A percentile compares a stretch with the other conserved stretches of the same genome.
Evolutionary conservation across 2,888 invertebrate genomes (phyloP).

Genomic region (Crematogaster levior): DNA sequence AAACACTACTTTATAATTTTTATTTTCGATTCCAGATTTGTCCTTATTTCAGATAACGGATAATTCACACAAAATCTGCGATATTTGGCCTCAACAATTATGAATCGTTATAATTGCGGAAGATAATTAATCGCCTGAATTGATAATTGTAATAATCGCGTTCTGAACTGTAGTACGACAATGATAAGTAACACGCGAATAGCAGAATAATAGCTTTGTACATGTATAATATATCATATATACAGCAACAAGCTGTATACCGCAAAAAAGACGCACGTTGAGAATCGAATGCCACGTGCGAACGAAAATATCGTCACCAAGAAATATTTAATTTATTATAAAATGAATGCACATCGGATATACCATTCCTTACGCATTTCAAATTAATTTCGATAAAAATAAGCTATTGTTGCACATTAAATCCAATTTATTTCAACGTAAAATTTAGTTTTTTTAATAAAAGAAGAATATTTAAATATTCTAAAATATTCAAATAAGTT

Average conservation of each 20-base stretch:
- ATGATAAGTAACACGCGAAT: neutral
- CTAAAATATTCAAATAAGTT: too few relatives aligned
- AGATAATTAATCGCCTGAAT: conserved; percentile 2
- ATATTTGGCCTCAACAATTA: neutral
- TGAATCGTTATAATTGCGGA: neutral
- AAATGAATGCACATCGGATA: neutral
- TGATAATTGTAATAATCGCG: conserved; percentile 10
- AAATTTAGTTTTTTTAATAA: neutral
- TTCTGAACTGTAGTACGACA: neutral
- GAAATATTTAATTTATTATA: conserved; percentile 19
- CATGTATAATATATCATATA: neutral
- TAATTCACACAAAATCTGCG: neutral
- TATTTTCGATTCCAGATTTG: neutral
- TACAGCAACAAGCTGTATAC: too few relatives aligned
- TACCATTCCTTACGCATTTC: neutral
- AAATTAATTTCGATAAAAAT: conserved; percentile 21
- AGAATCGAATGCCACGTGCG: neutral
- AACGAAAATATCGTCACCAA: neutral
- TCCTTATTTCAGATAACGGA: neutral
- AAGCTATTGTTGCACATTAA: neutral
- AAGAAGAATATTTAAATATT: neutral
- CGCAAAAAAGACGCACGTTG: neutral
- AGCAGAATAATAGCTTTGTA: neutral
- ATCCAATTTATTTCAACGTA: conserved; percentile 5
- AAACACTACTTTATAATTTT: neutral